Base-by-base conservation (phyloP, 2,113 vertebrate genomes). In the Pelodiscus sinensis region DNA sequence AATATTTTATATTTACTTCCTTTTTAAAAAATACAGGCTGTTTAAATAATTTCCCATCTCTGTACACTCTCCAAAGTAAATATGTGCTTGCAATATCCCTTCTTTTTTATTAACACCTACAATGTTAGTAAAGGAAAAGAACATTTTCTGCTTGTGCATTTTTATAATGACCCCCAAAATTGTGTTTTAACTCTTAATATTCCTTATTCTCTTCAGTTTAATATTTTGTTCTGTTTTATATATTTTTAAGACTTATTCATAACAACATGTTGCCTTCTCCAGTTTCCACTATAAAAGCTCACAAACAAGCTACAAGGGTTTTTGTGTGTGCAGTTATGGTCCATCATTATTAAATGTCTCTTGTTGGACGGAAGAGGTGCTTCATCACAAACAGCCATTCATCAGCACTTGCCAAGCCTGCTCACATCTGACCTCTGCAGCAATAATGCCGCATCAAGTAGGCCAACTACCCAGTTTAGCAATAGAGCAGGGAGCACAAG, bases 391-490 rank as follows among this genome's bases (percentile, higher is more conserved):
- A 96, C 97, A 99, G 98, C 98, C 98, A 98, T 99, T 98, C 98
- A 99, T 99, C 99, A 99, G 98, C 94, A 1, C 98, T 97, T 94
- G 96, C 98, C 97, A 88, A 98, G 98, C 98, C 86, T 94, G 98
- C 98, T 99, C 98, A 98, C 99, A 98, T 98, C 99, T 99, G 99
- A 99, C 99, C 99, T 98, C 98, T 98, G 98, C 98, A 97, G 99
- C 99, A 98, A 99, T 99, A 98, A 99, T 99, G 98, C 98, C 95
- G 97, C 98, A 99, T 99, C 99, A 99, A 98, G 98, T 97, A 98
- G 99, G 99, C 99, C 99, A 99, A 99, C 97, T 98, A 98, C 98
- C 98, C 98, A 98, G 98, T 99, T 99, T 99, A 99, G 99, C 98
- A 96, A 98, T 98, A 91, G 98, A 99, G 99, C 99, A 99, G 98